Evolutionary conservation across 2,888 invertebrate species (phyloP), one percentile per base, ranked within the genome.

Genomic region (Drosophila greeni): DNA sequence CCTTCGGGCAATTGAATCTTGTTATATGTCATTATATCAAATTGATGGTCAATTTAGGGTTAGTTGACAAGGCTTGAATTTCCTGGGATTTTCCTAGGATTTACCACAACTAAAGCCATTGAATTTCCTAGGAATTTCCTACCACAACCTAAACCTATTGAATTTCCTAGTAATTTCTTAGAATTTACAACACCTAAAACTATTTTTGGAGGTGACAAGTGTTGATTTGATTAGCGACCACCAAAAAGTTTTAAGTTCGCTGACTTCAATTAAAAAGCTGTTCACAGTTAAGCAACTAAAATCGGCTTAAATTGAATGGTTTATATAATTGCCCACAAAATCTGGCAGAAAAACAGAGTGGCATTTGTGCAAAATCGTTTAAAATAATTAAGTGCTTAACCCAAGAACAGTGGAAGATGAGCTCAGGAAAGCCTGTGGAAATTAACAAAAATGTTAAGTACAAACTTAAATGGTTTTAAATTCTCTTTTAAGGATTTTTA

Each of bases 231-330:
- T 57, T 42, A 52, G 34, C 56, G 49, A 47, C 49, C 23, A 26
- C 39, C 42, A 33, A 45, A 43, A 43, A 59, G 18, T 72, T 79
- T 75, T 68, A 60, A 75, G 69, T 70, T 82, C 73, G 73, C 60
- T 79, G 80, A 66, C 45, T 78, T 60, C 62, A 36, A 47, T 61
- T 62, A 40, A 53, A 53, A 48, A 48, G 42, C 42, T 29, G 52
- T 62, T 71, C 51, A 42, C 43, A 23, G 45, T 31, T 52, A 58
- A 48, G 20, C 59, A 54, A 43, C 62, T 75, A 65, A 76, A 58
- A 66, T 33, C 49, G 55, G 59, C 51, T 49, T 16, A 36, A 66
- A 62, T 64, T 55, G 23, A 62, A 56, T 53, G 53, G 61, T 65
- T 76, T 65, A 73, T 37, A 51, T 9, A 60, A 57, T 60, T 47